Evolutionary conservation across 2,888 invertebrate genomes (phyloP).

Genomic region (Uloborus plumipes): DNA sequence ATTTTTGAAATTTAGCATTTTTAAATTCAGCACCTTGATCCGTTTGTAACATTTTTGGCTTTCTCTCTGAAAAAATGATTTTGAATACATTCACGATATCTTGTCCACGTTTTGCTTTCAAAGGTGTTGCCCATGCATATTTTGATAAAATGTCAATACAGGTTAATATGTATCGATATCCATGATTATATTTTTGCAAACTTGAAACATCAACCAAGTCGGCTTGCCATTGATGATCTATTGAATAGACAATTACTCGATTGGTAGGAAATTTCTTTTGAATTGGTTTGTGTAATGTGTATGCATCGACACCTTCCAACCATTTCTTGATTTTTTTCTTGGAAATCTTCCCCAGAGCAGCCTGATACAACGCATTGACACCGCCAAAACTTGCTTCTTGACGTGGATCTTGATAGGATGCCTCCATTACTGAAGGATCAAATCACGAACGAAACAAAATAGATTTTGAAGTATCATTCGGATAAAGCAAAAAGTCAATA

Average conservation of each 20-base stretch:
- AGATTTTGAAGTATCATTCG: no score
- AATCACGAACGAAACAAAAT: no score
- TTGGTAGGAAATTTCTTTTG: conserved; percentile 48
- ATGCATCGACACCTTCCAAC: conserved; percentile 36
- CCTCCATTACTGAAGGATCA: background rate
- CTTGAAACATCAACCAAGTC: conserved; percentile 66
- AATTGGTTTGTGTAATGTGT: conserved; percentile 55
- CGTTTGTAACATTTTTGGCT: conserved; percentile 65
- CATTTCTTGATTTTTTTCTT: conserved; percentile 44
- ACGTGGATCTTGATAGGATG: background rate
- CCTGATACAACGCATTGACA: conserved; percentile 8
- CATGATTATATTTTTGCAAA: conserved; percentile 65
- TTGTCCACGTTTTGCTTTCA: conserved; percentile 66
- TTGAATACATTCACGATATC: conserved; percentile 61
- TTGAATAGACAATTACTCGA: conserved; percentile 56
- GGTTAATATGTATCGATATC: conserved; percentile 66
- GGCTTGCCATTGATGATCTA: conserved; percentile 67
- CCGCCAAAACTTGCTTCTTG: conserved; percentile 30
- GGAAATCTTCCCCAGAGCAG: background rate
- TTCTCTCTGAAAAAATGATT: conserved; percentile 48
- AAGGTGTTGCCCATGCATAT: conserved; percentile 66
- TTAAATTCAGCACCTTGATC: conserved; percentile 67
- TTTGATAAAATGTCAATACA: conserved; percentile 67
- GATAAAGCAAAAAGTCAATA: no score
- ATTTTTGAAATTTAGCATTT: conserved; percentile 59